Evolutionary conservation across 2,113 vertebrate species (phyloP), one percentile per base, ranked within the genome.

Genomic region (Chloebia gouldiae): DNA sequence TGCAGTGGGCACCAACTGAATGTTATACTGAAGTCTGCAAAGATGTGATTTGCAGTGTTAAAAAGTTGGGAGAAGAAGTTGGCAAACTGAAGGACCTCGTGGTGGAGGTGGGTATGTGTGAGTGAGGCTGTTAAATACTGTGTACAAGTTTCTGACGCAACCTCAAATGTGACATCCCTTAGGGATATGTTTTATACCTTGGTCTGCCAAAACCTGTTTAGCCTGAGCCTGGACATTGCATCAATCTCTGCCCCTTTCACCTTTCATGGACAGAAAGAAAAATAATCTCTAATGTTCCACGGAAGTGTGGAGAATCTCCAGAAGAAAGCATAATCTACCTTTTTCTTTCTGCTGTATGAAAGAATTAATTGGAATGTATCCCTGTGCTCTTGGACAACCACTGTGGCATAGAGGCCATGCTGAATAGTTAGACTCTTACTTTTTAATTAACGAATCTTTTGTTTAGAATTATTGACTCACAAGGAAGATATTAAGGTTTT

Each of bases 31-130:
- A 96, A 50, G 81, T 98, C 88, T 99, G 99, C 96, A 96, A 97
- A 77, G 98, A 99, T 57, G 94, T 99, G 70, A 85, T 98, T 69
- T 66, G 93, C 88, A 98, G 92, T 68, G 97, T 97, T 61, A 97
- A 96, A 93, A 98, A 98, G 91, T 89, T 99, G 94, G 97, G 96
- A 97, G 98, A 98, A 94, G 98, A 99, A 96, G 97, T 99, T 92
- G 75, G 60, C 95, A 98, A 97, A 88, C 97, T 99, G 44, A 98
- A 97, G 90, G 97, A 97, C 92, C 97, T 99, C 35, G 81, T 99
- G 59, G 81, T 97, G 72, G 97, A 99, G 99, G 99, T 99, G 95
- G 31, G 75, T 96, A 60, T 69, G 45, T 88, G 90, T 8, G 6
- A 68, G 47, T 60, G 76, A 89, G 50, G 35, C 47, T 31, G 2